Base-by-base conservation (phyloP, 2,888 invertebrate genomes). In the Epinotia bilunana region DNA sequence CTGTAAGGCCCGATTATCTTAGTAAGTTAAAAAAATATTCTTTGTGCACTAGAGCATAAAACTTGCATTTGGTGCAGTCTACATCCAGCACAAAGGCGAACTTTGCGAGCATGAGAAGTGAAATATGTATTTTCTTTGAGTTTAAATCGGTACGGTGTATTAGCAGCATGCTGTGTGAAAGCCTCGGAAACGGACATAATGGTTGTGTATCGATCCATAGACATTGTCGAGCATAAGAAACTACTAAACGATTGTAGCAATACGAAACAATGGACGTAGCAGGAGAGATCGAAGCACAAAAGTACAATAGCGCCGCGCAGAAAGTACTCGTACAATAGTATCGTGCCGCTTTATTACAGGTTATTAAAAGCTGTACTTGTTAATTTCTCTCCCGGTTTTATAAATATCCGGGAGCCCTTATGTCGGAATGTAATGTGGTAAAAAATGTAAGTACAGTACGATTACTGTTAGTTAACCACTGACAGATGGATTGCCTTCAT, bases 271-370 rank as follows among this genome's bases (percentile, higher is more conserved):
- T 68, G 39, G 55, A 68, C 23, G 55, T 23, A n/a, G 53, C n/a
- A 55, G 53, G 67, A 55, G 73, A 68, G 39, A 68, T 73, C 68
- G 28, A 55, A 73, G 61, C 23, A 67, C 61, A n/a, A 6, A n/a
- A 2, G 2, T 64, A 64, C 49, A 64, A 64, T 49, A 64, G 23
- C 39, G 46, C 16, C 46, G 39, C 23, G 5, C 23, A 49, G 16
- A 9, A 23, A 63, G 23, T 18, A 12, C 39, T 39, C 39, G 39
- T 39, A 33, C 16, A 13, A 61, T 33, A 49, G 28, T 43, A 63
- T 13, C 20, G n/a, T 49, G 16, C 11, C 16, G n/a, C 64, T 43
- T 18, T 62, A 39, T 62, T 62, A 39, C 12, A 39, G 33, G 62
- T 62, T 62, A 23, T 39, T 39, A 9, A 39, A 39, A 39, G 39